Evolutionary conservation across 2,113 vertebrate genomes (phyloP).

Genomic region (Varanus salvator): DNA sequence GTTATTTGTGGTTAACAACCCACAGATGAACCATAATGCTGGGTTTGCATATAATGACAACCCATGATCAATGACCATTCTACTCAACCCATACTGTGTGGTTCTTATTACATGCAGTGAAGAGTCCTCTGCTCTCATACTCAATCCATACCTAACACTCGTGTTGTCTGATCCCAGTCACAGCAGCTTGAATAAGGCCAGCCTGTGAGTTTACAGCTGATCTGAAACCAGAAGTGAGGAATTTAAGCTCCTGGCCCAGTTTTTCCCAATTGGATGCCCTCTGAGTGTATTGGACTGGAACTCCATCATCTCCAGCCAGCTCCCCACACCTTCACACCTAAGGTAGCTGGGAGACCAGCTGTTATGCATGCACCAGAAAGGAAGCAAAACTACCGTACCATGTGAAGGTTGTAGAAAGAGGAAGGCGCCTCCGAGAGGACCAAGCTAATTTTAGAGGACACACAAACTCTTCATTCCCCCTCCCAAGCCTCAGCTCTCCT

Average conservation of each 20-base stretch:
- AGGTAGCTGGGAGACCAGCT: not conserved
- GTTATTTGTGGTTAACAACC: too few species aligned
- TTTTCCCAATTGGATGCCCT: not conserved
- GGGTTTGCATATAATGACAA: too few species aligned
- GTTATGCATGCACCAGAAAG: not conserved
- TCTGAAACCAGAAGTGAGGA: not conserved
- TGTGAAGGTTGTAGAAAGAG: not conserved
- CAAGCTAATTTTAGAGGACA: not conserved
- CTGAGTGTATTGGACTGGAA: not conserved
- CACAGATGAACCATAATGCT: too few species aligned
- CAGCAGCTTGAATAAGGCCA: not conserved
- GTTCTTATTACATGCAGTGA: not conserved
- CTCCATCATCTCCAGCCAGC: too few species aligned
- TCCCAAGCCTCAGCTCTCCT: not conserved
- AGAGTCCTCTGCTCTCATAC: not conserved
- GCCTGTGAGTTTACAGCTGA: not conserved
- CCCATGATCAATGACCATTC: too few species aligned
- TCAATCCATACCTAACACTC: too few species aligned
- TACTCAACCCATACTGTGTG: too few species aligned
- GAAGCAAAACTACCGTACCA: not conserved
- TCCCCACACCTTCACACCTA: not conserved
- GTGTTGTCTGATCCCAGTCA: too few species aligned
- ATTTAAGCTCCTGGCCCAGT: not conserved
- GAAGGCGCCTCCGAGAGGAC: not conserved
- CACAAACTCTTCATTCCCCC: not conserved